Evolutionary conservation across 2,888 invertebrate species (phyloP).

Genomic region (Bimastos eiseni): DNA sequence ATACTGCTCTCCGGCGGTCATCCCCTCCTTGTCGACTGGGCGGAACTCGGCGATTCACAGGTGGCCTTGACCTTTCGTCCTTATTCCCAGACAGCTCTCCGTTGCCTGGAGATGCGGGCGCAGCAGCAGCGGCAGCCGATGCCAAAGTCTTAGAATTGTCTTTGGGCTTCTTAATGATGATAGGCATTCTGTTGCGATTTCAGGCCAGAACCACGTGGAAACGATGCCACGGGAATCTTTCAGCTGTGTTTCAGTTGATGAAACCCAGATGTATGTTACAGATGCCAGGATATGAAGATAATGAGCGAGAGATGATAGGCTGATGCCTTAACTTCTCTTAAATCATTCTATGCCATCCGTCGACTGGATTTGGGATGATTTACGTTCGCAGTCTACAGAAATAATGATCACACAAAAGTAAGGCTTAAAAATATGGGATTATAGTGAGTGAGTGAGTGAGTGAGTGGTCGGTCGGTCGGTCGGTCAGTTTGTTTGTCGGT

Average conservation of each 20-base stretch:
- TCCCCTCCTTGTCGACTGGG: not conserved
- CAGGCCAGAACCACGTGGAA: not conserved
- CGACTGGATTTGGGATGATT: too few species aligned
- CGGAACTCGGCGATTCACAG: not conserved
- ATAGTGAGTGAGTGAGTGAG: not conserved
- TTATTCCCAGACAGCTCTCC: not conserved
- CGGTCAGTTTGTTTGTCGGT: not conserved
- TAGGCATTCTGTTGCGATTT: not conserved
- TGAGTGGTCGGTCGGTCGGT: not conserved
- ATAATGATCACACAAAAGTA: not conserved
- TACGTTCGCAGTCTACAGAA: not conserved
- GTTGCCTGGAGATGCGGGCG: not conserved
- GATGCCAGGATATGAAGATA: not conserved
- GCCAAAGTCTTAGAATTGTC: not conserved
- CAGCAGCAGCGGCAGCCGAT: not conserved
- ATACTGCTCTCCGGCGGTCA: not conserved
- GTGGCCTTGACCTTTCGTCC: conserved; percentile 13
- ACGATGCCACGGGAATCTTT: not conserved
- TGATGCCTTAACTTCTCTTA: not conserved
- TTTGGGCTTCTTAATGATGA: not conserved
- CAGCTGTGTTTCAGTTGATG: not conserved
- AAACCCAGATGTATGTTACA: too few species aligned
- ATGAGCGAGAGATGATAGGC: not conserved
- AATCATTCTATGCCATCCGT: not conserved
- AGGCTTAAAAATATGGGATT: not conserved